Conservation (phyloP, 2,888 invertebrate genomes). For the Oscheius sp. region DNA sequence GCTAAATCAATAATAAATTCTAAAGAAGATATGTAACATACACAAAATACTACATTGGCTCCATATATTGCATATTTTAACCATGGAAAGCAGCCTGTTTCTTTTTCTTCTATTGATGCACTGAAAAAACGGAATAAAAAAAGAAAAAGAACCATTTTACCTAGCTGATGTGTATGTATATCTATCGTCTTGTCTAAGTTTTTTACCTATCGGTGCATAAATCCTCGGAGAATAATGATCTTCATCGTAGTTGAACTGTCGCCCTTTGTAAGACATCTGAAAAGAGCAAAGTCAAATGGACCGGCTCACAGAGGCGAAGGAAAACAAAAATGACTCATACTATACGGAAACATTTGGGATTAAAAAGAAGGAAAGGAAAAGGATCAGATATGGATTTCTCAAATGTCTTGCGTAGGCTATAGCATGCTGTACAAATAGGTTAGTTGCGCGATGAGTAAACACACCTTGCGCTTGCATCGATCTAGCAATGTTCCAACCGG, state of each 20-base stretch:
- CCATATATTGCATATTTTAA: slow-evolving; percentile 61
- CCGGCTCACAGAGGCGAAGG: not conserved
- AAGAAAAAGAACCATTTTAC: not conserved
- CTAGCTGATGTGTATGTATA: slow-evolving; percentile 14
- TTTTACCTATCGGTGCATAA: slow-evolving; percentile 15
- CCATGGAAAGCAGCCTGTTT: slow-evolving; percentile 41
- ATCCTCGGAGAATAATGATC: slow-evolving; percentile 25
- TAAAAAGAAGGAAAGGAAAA: not conserved
- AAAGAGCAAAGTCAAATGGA: not conserved
- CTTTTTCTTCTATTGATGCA: slow-evolving; percentile 1
- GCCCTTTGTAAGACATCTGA: slow-evolving; percentile 25
- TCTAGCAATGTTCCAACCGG: slow-evolving; percentile 23
- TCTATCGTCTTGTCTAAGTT: slow-evolving; percentile 2
- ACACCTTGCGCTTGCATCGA: slow-evolving; percentile 26
- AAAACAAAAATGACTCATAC: slow-evolving; percentile 9
- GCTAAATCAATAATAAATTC: slow-evolving; percentile 35
- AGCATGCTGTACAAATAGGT: slow-evolving; percentile 31
- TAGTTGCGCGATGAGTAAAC: slow-evolving; percentile 32
- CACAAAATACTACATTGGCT: slow-evolving; percentile 61
- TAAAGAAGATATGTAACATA: slow-evolving; percentile 27
- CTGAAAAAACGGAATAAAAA: not conserved
- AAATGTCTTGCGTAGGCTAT: slow-evolving; percentile 22
- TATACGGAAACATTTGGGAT: not conserved
- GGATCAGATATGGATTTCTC: slow-evolving; percentile 4
- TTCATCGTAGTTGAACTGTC: slow-evolving; percentile 16